A percentile compares a stretch with the other conserved stretches of the same genome.
Conservation (phyloP, 2,113 vertebrate species). For the Chaetodon trifascialis region DNA sequence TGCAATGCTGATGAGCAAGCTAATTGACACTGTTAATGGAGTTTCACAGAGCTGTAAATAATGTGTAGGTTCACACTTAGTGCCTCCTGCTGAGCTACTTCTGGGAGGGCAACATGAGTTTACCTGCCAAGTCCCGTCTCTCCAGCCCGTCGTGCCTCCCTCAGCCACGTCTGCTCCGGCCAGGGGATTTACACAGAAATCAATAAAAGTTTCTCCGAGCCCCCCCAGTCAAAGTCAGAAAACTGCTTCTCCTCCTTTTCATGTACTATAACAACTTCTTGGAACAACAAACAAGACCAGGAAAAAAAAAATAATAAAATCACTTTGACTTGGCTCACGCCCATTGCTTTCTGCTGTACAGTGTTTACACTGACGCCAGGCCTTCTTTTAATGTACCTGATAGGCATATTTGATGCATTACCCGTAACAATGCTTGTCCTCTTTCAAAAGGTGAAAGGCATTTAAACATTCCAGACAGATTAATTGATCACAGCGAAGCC, state of each 20-base stretch:
- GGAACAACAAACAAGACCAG: constrained; percentile 59
- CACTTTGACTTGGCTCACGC: constrained; percentile 26
- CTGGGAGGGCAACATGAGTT: constrained; percentile 73
- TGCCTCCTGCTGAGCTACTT: constrained; percentile 72
- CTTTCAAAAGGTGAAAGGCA: constrained; percentile 54
- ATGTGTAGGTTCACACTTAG: constrained; percentile 77
- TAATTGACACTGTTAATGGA: constrained; percentile 82
- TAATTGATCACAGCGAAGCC: constrained; percentile 68
- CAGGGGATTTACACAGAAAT: constrained; percentile 76
- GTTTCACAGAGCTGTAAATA: constrained; percentile 82
- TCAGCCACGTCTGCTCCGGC: constrained; percentile 52
- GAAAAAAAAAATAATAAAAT: constrained; percentile 49
- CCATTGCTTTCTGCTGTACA: background rate
- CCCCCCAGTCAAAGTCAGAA: constrained; percentile 66
- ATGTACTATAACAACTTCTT: constrained; percentile 56
- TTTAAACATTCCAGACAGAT: constrained; percentile 67
- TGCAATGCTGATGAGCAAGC: constrained; percentile 76
- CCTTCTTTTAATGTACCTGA: constrained; percentile 28
- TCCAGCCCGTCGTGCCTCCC: constrained; percentile 25
- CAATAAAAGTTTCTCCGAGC: constrained; percentile 75
- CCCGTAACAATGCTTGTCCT: constrained; percentile 37
- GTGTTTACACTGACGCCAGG: background rate
- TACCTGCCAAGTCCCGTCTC: constrained; percentile 76
- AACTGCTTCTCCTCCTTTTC: constrained; percentile 61
- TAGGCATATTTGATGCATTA: constrained; percentile 31